A percentile compares a stretch with the other conserved stretches of the same genome.
These are phyloP conservation scores for Orientallactaga sibirica DNA, from an alignment of 2,797 vertebrate species.

Conservation along the genomic window DNA sequence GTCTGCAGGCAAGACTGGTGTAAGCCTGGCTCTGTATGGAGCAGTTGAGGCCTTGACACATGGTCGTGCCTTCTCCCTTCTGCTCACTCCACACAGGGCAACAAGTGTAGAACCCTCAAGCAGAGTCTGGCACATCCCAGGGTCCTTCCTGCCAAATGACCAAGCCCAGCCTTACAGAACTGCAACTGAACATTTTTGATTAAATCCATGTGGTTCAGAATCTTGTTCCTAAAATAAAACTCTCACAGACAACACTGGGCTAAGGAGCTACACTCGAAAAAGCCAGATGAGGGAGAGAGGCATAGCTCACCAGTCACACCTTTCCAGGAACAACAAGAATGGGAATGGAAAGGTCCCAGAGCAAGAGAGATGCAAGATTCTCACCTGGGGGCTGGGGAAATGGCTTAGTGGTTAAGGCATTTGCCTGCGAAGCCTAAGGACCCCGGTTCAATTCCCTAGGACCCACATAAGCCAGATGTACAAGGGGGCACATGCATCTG, in stretches of 20 bases:
- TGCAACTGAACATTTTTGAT: background rate
- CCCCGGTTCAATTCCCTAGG: no score
- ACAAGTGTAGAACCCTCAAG: background rate
- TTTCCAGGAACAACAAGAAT: conserved; percentile 32
- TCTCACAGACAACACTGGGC: background rate
- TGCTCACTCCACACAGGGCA: background rate
- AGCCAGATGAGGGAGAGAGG: background rate
- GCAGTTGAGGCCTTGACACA: background rate
- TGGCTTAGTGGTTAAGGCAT: background rate
- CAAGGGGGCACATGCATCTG: no score
- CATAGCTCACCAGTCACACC: background rate
- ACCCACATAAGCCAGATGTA: no score
- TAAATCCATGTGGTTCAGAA: background rate
- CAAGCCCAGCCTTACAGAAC: background rate
- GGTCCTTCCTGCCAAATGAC: background rate
- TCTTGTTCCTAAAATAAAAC: background rate
- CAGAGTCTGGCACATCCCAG: background rate
- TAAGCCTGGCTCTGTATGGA: background rate
- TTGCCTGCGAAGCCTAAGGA: no score
- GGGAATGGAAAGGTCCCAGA: background rate
- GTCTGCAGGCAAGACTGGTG: accelerated
- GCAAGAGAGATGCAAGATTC: background rate
- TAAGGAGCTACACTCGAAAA: conserved; percentile 14
- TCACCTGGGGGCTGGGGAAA: background rate
- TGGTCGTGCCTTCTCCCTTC: background rate